Base-by-base conservation (phyloP, 2,888 invertebrate genomes). In the Agapostemon virescens region DNA sequence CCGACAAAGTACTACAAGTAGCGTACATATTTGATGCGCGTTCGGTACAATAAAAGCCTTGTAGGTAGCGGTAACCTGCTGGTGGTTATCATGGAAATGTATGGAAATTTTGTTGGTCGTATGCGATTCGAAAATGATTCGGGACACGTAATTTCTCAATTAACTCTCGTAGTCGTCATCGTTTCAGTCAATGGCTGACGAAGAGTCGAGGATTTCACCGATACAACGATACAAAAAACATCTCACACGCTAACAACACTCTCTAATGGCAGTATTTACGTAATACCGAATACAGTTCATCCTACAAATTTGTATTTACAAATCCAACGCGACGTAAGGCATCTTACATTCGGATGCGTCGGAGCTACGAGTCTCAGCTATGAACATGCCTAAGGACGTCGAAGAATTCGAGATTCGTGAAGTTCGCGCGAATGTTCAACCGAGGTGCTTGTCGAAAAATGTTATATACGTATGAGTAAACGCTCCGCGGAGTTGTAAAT, bases 181-280 rank as follows among this genome's bases (percentile, higher is more conserved):
- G 26, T 20, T 64, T 63, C 26, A 69, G 71, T 73, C 63, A 66
- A 36, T 66, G 73, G 42, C 73, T 63, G 73, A 69, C 63, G 49
- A 72, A 67, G 61, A 77, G 76, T 81, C 81, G 58, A 61, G 42
- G 71, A 74, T 68, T 61, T 55, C 17, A 36, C 68, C 64, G 42
- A 67, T 70, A 69, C 69, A 52, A 74, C 58, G 69, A 52, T 64
- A 64, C 73, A 49, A 78, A 79, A 63, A 83, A 85, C 74, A 64
- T 75, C 69, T 78, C 63, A 74, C 78, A 58, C 79, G 61, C 73
- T 81, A 85, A 78, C 77, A 73, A 83, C 81, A 81, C 85, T 78
- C 81, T 69, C 82, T 85, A 86, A 84, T 85, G 87, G 86, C 88
- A 85, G 85, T 88, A 86, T 84, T 83, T 75, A 77, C 74, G 82